Evolutionary conservation across 2,888 invertebrate species (phyloP).

Genomic region (Sepioteuthis lessoniana): DNA sequence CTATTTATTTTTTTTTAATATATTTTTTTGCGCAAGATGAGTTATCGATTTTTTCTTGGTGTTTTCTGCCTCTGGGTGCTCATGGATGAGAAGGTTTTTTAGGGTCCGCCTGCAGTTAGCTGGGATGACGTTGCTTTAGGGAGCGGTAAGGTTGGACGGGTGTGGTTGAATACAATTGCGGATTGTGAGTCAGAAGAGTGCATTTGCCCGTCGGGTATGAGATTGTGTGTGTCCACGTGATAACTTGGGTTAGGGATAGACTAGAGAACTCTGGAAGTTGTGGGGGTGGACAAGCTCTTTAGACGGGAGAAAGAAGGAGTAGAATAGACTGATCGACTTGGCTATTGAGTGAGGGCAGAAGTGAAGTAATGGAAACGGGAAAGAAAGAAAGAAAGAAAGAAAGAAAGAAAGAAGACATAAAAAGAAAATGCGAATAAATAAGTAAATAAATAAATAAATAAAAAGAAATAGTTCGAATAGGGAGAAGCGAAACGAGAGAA

Average conservation of each 20-base stretch:
- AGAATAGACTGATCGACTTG: background rate
- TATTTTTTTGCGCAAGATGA: background rate
- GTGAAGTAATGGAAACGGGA: background rate
- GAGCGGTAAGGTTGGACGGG: background rate
- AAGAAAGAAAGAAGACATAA: no score
- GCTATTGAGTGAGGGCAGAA: background rate
- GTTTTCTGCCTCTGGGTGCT: background rate
- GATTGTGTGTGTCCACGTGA: background rate
- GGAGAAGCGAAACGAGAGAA: no score
- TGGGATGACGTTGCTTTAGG: background rate
- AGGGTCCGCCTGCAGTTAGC: background rate
- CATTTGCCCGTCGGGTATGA: background rate
- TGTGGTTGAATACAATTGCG: background rate
- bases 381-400: no score
- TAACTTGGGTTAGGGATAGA: background rate
- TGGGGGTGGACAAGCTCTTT: background rate
- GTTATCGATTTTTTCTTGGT: background rate
- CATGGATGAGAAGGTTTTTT: background rate
- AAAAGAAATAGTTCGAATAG: no score
- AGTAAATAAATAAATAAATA: no score
- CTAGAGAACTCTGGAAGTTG: background rate
- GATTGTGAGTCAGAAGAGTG: background rate
- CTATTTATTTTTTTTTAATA: background rate
- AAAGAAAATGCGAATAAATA: no score
- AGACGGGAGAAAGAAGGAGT: background rate